Base-by-base conservation (phyloP, 2,888 invertebrate species). In the Habrosyne pyritoides region DNA sequence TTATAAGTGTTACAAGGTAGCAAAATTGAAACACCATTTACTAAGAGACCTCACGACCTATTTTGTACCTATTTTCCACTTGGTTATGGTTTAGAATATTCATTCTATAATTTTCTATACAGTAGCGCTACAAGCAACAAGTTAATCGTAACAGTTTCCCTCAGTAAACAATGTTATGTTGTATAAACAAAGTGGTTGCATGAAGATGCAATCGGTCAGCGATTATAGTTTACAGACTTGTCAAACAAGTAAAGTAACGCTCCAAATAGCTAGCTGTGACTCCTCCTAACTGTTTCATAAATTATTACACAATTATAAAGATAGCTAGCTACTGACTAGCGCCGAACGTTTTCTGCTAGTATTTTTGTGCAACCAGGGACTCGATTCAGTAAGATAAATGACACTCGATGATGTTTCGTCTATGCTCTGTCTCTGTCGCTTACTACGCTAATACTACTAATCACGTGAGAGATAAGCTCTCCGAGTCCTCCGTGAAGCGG, bases 191-290 rank as follows among this genome's bases (percentile, higher is more conserved):
- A 14, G 21, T 1, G 18, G 18, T 50, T 30, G 28, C 50, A 28
- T 50, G 21, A 50, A 50, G 28, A 28, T 50, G 50, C 50, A 50
- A 50, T 50, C 50, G 21, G 28, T 18, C 18, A 30, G 30, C 28
- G 18, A 50, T 42, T 2, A 42, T 50, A 50, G 28, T 50, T 50
- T 21, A 28, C 28, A 12, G 21, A 62, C 63, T 60, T 7, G 62
- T 56, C 53, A 47, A 52, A 53, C 57, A 21, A 51, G 53, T 52
- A 47, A 50, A 56, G 53, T 57, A 58, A 58, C 36, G 53, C 53
- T 51, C 59, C 55, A 53, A 52, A 57, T 50, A 46, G 30, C 48
- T 48, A 14, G 12, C n/a, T 8, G 42, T 42, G 24, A 49, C 52
- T 21, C n/a, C 26, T 53, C 42, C 26, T 28, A 33, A 49, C 49